Evolutionary conservation across 2,797 vertebrate species (phyloP).

Genomic region (Sphenodon punctatus): DNA sequence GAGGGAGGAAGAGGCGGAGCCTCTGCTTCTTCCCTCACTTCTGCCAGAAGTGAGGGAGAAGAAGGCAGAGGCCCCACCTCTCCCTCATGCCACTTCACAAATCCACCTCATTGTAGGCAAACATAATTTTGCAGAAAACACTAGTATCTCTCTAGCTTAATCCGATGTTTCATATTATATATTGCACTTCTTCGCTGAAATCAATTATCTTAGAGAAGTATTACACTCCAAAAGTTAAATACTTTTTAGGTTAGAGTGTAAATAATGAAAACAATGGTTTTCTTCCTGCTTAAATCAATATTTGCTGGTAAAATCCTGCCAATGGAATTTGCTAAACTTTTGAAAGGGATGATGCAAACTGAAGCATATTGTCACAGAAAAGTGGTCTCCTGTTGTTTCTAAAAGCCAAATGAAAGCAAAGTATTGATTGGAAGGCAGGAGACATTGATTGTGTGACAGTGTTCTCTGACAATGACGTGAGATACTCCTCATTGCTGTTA

Average conservation of each 20-base stretch:
- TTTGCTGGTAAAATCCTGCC: constrained; percentile 8
- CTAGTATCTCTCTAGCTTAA: not conserved
- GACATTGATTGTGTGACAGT: not conserved
- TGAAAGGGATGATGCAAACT: not conserved
- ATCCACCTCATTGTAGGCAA: constrained; percentile 28
- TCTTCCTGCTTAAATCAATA: not conserved
- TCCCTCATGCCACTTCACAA: constrained; percentile 32
- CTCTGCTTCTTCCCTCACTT: no score
- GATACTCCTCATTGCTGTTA: constrained; percentile 18
- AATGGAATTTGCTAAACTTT: not conserved
- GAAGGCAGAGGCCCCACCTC: no score
- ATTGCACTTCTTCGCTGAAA: not conserved
- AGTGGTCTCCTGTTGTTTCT: not conserved
- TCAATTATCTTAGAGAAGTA: not conserved
- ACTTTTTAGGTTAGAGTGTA: not conserved
- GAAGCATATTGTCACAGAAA: not conserved
- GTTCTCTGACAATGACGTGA: not conserved
- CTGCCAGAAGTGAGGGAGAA: no score
- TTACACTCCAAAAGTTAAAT: no score
- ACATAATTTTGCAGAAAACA: constrained; percentile 28
- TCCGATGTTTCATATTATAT: not conserved
- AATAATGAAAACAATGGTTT: not conserved
- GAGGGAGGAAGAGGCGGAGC: no score
- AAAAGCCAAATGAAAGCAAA: not conserved
- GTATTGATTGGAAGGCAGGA: not conserved